Evolutionary conservation across 2,888 invertebrate species (phyloP).

Genomic region (Linnaemya vulpina): DNA sequence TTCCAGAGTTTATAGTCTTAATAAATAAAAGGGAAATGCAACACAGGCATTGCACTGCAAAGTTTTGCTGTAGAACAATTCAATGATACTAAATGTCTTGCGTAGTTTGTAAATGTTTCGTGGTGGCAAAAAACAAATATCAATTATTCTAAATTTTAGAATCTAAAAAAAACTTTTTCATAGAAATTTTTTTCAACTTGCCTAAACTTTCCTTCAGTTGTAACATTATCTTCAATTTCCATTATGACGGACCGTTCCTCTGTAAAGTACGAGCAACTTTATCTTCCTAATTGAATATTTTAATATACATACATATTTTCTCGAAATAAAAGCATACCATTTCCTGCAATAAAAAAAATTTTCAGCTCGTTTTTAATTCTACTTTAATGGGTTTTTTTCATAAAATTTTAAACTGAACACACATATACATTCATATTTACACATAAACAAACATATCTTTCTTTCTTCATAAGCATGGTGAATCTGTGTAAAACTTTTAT

Average conservation of each 20-base stretch:
- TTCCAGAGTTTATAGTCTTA: too few relatives aligned
- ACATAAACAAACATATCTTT: background rate
- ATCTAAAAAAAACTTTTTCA: constrained; percentile 18
- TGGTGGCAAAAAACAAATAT: constrained; percentile 12
- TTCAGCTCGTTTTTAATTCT: background rate
- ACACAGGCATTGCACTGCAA: too few relatives aligned
- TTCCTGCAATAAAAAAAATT: constrained; percentile 35
- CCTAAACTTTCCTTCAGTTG: constrained; percentile 20
- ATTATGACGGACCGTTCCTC: constrained; percentile 10
- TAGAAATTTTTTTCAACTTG: constrained; percentile 2
- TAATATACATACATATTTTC: constrained; percentile 27
- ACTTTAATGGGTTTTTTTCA: constrained; percentile 25
- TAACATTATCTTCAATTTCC: constrained; percentile 49
- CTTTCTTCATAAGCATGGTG: background rate
- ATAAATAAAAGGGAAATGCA: too few relatives aligned
- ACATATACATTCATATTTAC: too few relatives aligned
- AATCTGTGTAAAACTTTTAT: constrained; percentile 39
- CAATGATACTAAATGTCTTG: constrained; percentile 20
- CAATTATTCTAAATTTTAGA: constrained; percentile 29
- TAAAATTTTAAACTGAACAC: constrained; percentile 30
- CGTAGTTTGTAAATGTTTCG: background rate
- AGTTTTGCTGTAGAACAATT: background rate
- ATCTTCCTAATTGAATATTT: constrained; percentile 44
- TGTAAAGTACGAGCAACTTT: constrained; percentile 26
- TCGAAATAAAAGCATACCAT: constrained; percentile 24